These are phyloP conservation scores for Bradysia coprophila DNA, from an alignment of 1,140 invertebrate genomes.

Conservation along the genomic window DNA sequence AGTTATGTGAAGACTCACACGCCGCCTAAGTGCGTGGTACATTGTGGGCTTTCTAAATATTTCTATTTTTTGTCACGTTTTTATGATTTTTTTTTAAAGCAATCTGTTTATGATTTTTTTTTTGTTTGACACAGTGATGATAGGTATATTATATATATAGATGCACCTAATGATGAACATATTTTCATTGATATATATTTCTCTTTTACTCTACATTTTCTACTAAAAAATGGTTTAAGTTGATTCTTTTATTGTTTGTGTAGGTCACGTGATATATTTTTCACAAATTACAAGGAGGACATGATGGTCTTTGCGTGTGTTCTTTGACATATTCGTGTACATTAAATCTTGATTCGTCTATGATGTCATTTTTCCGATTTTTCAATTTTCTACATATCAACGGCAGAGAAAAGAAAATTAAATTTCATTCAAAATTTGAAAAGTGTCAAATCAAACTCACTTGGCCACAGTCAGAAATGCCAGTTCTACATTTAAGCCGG, in stretches of 20 bases:
- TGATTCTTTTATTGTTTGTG: too few species aligned
- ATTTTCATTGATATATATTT: too few species aligned
- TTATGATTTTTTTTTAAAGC: background rate
- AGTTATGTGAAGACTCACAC: too few species aligned
- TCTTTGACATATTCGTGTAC: constrained; percentile 47
- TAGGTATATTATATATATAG: too few species aligned
- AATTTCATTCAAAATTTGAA: background rate
- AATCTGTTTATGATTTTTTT: background rate
- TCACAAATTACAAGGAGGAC: constrained; percentile 24
- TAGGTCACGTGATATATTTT: background rate
- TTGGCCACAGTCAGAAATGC: constrained; percentile 64
- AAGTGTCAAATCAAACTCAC: constrained; percentile 16
- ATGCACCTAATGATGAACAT: too few species aligned
- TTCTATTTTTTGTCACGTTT: too few species aligned
- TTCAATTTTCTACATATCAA: constrained; percentile 35
- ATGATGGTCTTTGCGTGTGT: constrained; percentile 32
- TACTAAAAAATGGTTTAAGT: too few species aligned
- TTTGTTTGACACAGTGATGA: too few species aligned
- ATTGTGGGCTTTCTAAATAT: too few species aligned
- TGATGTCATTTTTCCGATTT: constrained; percentile 30
- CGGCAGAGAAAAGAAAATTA: background rate
- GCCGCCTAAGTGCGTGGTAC: too few species aligned
- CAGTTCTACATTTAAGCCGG: constrained; percentile 65
- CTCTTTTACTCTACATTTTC: too few species aligned
- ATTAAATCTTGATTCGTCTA: constrained; percentile 39